phyloP scores from a whole-genome alignment of 2,113 vertebrate species.

The Connochaetes taurinus region DNA sequence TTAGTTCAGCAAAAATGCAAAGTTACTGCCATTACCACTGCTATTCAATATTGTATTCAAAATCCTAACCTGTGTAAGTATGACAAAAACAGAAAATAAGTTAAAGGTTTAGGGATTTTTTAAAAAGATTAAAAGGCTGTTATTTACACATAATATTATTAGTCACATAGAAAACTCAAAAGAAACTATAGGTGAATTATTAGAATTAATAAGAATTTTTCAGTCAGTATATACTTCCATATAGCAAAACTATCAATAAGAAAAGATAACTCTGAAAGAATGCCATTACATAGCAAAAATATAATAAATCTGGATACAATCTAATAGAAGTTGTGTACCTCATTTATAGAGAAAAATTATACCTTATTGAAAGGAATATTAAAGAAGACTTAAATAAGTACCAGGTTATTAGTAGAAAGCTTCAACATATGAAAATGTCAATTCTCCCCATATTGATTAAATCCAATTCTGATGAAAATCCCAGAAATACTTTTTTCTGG shows the following conservation, averaged over 20 bases:
- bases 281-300: neutral
- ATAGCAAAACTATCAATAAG: neutral
- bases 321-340: neutral
- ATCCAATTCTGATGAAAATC: neutral
- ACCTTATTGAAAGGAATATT: neutral
- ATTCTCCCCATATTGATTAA: neutral
- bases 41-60: neutral
- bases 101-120: neutral
- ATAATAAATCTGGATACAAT: neutral
- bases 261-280: neutral
- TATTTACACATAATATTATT: neutral
- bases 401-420: neutral
- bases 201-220: neutral
- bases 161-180: neutral
- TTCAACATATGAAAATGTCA: neutral
- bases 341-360: neutral
- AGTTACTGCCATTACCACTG: neutral
- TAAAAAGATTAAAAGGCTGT: neutral
- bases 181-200: neutral
- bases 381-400: neutral
- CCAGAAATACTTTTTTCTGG: neutral
- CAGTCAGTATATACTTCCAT: neutral
- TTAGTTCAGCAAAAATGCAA: conserved; percentile 14
- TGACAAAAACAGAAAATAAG: neutral
- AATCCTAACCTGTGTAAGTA: neutral